A percentile compares a stretch with the other conserved stretches of the same genome.
Evolutionary conservation across 2,888 invertebrate genomes (phyloP).

Genomic region (Rhagium mordax): DNA sequence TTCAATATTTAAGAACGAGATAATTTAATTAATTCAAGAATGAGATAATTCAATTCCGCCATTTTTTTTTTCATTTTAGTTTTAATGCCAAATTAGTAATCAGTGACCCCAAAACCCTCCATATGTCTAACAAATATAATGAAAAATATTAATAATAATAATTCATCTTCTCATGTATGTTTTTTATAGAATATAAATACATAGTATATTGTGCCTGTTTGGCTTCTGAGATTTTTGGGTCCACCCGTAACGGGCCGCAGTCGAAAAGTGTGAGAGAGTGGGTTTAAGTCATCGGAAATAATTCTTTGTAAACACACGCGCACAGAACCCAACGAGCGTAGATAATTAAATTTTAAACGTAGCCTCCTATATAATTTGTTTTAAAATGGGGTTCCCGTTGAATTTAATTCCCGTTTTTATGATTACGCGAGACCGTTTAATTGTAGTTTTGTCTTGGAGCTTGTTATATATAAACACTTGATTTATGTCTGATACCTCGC

Average conservation of each 20-base stretch:
- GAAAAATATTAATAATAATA: no score
- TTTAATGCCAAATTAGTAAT: no score
- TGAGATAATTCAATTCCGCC: no score
- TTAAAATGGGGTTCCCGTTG: constrained; percentile 21
- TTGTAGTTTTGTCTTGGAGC: constrained; percentile 37
- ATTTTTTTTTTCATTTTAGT: no score
- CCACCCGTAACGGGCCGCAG: neutral
- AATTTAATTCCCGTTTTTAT: constrained; percentile 37
- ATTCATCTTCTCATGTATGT: no score
- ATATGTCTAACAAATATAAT: no score
- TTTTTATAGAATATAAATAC: no score
- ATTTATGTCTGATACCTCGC: constrained; percentile 33
- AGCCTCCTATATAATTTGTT: constrained; percentile 36
- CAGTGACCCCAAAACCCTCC: no score
- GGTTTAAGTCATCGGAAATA: constrained; percentile 5
- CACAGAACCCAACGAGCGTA: constrained; percentile 22
- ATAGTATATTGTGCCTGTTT: neutral
- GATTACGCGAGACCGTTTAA: constrained; percentile 34
- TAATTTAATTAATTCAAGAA: no score
- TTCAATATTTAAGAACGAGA: no score
- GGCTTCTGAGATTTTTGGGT: neutral
- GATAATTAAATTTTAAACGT: constrained; percentile 40
- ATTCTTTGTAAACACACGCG: constrained; percentile 31
- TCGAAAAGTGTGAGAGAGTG: neutral
- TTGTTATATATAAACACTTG: constrained; percentile 38